phyloP scores from a whole-genome alignment of 1,140 invertebrate genomes.

The Fopius arisanus region DNA sequence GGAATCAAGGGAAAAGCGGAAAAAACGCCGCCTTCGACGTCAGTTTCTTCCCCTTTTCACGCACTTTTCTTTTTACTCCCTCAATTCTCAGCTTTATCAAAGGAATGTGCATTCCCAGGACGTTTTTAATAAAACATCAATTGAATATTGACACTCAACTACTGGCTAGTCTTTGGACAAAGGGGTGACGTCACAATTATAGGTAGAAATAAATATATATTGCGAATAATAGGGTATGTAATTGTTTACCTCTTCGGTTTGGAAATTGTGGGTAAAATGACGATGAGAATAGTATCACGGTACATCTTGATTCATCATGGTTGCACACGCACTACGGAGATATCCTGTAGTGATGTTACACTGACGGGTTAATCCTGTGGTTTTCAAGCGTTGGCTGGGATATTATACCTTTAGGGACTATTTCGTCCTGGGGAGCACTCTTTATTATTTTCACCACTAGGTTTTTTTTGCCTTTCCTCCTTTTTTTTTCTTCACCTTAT shows the following conservation, averaged over 20 bases:
- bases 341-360: background rate
- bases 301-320: slow-evolving; percentile 53
- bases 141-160: background rate
- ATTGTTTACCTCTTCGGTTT: slow-evolving; percentile 1
- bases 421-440: background rate
- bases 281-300: slow-evolving; percentile 37
- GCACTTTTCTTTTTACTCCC: background rate
- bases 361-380: slow-evolving; percentile 16
- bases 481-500: background rate
- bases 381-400: slow-evolving; percentile 15
- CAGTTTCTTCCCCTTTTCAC: background rate
- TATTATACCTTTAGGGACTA: slow-evolving; percentile 5
- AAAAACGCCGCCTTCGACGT: background rate
- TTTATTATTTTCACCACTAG: background rate
- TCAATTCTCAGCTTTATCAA: background rate
- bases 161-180: background rate
- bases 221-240: background rate
- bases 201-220: background rate
- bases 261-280: background rate
- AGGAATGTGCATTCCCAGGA: background rate
- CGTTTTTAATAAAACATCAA: background rate
- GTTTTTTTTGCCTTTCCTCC: background rate
- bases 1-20: background rate
- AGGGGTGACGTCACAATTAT: background rate
- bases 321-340: slow-evolving; percentile 1